Base-by-base conservation (phyloP, 2,113 vertebrate genomes). In the Oncorhynchus mykiss region DNA sequence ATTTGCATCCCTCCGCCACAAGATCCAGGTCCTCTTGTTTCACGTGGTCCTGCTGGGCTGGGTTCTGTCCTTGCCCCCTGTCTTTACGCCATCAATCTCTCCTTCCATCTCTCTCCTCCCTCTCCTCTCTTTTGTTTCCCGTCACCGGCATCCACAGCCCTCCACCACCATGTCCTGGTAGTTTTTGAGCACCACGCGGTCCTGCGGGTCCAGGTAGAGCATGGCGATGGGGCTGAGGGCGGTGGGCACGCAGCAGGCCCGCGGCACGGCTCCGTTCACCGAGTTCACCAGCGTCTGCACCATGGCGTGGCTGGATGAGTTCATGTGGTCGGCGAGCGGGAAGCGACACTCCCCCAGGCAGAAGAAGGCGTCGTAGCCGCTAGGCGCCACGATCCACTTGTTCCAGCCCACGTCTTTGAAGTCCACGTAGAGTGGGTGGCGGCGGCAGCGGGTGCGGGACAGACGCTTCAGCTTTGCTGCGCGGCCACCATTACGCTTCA, bases 101-200 rank as follows among this genome's bases (percentile, higher is more conserved):
- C 25, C 57, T 51, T 45, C 64, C 22, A 16, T 76, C 27, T 76
- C 80, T 69, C 64, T 67, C 62, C 69, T 72, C 29, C 69, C 51
- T 49, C 31, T n/a, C 51, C 31, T 34, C 75, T 84, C 66, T 71
- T 25, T 20, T 2, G 39, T 49, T 8, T 7, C 13, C 39, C 67
- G 87, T 86, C 94, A 95, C 79, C 93, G 92, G 83, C 94, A 95
- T 72, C 94, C 94, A 1, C 94, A 95, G 75, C 93, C 93, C 76
- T 95, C 94, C 86, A 95, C 94, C 78, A 95, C 94, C 94, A 95
- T 95, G 75, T 95, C 94, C 89, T 94, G 92, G 83, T 95, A 95
- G 75, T 94, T 95, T 85, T 95, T 95, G 78, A 95, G 88, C 77
- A 95, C 94, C 68, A 95, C 94, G 13, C 91, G 90, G 66, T 95